These are phyloP conservation scores for Drosophila maculinotata DNA, from an alignment of 2,888 invertebrate species.

Conservation along the genomic window DNA sequence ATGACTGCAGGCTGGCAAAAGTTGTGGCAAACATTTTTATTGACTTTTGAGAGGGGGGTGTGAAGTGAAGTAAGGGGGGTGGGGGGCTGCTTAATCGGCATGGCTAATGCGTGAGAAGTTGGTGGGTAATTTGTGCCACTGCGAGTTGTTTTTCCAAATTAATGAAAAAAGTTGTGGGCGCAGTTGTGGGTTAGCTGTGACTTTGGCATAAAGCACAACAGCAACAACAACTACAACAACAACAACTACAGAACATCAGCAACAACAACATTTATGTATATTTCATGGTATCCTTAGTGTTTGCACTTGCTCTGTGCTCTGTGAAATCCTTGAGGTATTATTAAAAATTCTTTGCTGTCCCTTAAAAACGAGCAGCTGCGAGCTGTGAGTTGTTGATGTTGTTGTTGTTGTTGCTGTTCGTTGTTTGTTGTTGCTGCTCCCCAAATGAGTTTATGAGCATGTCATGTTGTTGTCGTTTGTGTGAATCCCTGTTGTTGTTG, in stretches of 20 bases:
- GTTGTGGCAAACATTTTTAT: constrained; percentile 64
- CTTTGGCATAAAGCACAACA: constrained; percentile 45
- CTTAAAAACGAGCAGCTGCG: constrained; percentile 42
- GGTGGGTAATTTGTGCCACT: constrained; percentile 33
- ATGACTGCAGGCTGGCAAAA: constrained; percentile 55
- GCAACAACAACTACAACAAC: constrained; percentile 11
- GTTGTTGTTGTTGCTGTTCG: constrained; percentile 11
- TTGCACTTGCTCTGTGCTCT: constrained; percentile 29
- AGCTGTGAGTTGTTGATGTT: constrained; percentile 29
- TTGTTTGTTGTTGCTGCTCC: constrained; percentile 14
- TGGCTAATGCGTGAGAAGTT: constrained; percentile 51
- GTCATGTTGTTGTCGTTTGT: constrained; percentile 63
- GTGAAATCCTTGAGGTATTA: constrained; percentile 75
- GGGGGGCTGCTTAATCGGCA: constrained; percentile 59
- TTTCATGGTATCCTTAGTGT: constrained; percentile 50
- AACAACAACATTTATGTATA: constrained; percentile 61
- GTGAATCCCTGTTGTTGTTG: constrained; percentile 32
- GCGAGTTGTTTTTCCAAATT: constrained; percentile 53
- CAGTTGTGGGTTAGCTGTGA: constrained; percentile 44
- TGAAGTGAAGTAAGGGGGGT: neutral
- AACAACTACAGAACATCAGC: constrained; percentile 13
- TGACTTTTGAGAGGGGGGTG: constrained; percentile 25
- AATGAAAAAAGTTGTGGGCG: constrained; percentile 75
- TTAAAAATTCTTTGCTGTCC: constrained; percentile 62
- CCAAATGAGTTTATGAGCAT: constrained; percentile 77